Evolutionary conservation across 2,797 vertebrate species (phyloP).

Genomic region (Chaetophractus vellerosus): DNA sequence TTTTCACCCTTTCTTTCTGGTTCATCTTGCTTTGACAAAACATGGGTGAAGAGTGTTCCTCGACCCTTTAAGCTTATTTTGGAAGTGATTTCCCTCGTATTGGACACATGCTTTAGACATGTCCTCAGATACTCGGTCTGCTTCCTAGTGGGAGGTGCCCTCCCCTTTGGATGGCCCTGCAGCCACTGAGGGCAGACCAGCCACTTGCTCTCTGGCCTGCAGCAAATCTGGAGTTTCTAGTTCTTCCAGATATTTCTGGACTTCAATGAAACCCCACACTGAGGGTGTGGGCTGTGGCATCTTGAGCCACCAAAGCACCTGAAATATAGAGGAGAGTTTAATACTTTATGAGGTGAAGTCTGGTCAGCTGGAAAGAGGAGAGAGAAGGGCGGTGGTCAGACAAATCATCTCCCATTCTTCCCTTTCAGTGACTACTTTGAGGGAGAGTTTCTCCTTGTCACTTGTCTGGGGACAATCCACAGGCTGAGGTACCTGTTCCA

Average conservation of each 20-base stretch:
- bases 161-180: not conserved
- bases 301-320: not conserved
- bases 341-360: not conserved
- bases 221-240: not conserved
- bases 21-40: slow-evolving; percentile 9
- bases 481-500: not conserved
- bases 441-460: not conserved
- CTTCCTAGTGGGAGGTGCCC: not conserved
- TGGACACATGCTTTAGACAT: not conserved
- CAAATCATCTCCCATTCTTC: not conserved
- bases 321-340: not conserved
- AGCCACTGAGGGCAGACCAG: not conserved
- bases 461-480: not conserved
- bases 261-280: not conserved
- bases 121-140: not conserved
- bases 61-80: not conserved
- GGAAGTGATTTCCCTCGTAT: not conserved
- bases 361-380: not conserved
- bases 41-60: not conserved
- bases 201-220: not conserved
- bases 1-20: not conserved
- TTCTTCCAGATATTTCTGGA: not conserved
- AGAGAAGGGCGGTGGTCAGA: not conserved
- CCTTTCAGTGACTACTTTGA: not conserved
- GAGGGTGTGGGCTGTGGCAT: not conserved